These are phyloP conservation scores for Cataglyphis hispanica DNA, from an alignment of 1,140 invertebrate genomes.

Conservation along the genomic window DNA sequence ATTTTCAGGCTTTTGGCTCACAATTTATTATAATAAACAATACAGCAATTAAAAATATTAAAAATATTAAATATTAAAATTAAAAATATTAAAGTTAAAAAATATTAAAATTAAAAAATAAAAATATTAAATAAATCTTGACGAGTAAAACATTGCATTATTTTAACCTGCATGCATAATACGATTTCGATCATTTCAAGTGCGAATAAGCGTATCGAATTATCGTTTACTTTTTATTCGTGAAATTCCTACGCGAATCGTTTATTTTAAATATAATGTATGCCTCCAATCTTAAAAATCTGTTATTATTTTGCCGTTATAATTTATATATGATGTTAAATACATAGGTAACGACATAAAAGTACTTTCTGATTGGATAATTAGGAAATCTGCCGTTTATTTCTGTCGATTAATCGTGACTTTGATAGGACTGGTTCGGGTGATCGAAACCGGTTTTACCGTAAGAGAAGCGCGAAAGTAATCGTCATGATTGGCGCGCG, in stretches of 20 bases:
- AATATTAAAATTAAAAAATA: no score
- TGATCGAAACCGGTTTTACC: conserved; percentile 48
- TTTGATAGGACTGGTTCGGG: conserved; percentile 31
- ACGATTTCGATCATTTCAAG: conserved; percentile 14
- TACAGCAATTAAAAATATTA: conserved; percentile 1
- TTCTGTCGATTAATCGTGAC: not conserved
- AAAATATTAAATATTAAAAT: no score
- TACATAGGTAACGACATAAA: conserved; percentile 7
- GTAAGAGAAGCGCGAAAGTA: conserved; percentile 19
- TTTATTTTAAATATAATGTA: conserved; percentile 5
- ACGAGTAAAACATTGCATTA: not conserved
- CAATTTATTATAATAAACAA: not conserved
- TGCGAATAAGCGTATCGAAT: conserved; percentile 16
- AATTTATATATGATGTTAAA: not conserved
- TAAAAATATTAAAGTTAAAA: no score
- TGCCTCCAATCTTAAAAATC: conserved; percentile 7
- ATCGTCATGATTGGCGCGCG: conserved; percentile 28
- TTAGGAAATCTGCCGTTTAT: conserved; percentile 46
- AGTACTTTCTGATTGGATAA: conserved; percentile 49
- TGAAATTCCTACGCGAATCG: conserved; percentile 12
- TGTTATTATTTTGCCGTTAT: conserved; percentile 11
- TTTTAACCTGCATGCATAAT: not conserved
- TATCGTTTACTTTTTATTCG: not conserved
- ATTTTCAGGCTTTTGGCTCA: not conserved
- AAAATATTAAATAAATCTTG: conserved; percentile 1